phyloP scores from a whole-genome alignment of 92 coral and sea anemone species.

The Anthopleura xanthogrammica region DNA sequence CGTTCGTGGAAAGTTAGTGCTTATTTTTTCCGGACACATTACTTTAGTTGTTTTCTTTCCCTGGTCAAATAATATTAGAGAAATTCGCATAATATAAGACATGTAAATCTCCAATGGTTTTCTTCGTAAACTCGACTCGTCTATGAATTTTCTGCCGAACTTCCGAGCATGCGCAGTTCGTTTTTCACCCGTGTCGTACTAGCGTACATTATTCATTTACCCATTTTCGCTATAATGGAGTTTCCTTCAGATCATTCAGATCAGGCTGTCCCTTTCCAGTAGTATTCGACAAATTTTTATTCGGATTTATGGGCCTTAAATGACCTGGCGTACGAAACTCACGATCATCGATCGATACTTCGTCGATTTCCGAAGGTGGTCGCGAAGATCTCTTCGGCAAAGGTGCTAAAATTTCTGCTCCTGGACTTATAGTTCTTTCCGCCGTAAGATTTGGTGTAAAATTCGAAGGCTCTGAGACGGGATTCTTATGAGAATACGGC shows the following conservation, averaged over 20 bases:
- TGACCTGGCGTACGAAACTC: constrained; percentile 43
- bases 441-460: constrained; percentile 48
- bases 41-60: no score
- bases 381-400: constrained; percentile 78
- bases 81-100: no score
- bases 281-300: constrained; percentile 47
- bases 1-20: no score
- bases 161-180: no score
- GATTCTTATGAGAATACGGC: constrained; percentile 57
- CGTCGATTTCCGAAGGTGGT: constrained; percentile 75
- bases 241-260: constrained; percentile 74
- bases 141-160: no score
- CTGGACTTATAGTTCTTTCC: constrained; percentile 80
- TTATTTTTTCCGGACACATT: no score
- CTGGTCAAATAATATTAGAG: no score
- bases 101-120: no score
- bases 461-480: constrained; percentile 69
- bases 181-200: no score
- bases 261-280: constrained; percentile 58
- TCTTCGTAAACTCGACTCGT: no score
- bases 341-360: constrained; percentile 56
- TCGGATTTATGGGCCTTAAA: constrained; percentile 65
- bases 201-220: neutral
- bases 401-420: constrained; percentile 63
- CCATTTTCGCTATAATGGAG: constrained; percentile 52